Evolutionary conservation across 2,113 vertebrate genomes (phyloP), one percentile per base, ranked within the genome.

Genomic region (Pantherophis guttatus): DNA sequence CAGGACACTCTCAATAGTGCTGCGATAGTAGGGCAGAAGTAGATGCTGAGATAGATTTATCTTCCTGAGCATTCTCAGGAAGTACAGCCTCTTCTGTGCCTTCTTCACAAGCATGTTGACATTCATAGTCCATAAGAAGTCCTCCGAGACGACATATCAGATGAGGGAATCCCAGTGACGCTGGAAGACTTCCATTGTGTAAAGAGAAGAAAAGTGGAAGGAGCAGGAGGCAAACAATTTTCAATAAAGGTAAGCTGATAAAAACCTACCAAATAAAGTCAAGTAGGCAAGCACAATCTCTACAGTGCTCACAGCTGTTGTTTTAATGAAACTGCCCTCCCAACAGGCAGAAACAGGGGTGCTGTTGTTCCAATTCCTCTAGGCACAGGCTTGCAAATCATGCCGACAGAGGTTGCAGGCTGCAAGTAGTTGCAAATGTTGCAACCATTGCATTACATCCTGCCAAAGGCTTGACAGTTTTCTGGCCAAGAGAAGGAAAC

Each of bases 221-320:
- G 93, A 91, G 86, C 85, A 89, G 89, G n/a, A 94, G 93, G 93
- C 94, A 91, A 93, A 89, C 93, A 94, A 93, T 94, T 93, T 95
- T 97, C 94, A 86, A 89, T 96, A 91, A 95, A 95, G 91, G 93
- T 96, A 95, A 97, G 94, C 93, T 94, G 94, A 96, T 97, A 95
- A 96, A 94, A 94, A 91, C 92, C 26, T 24, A 88, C 94, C 93
- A 96, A 96, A 96, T 93, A 91, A 95, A 97, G 94, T 94, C 93
- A 87, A 86, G 89, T 15, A 93, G 85, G 88, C 33, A 93, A 95
- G 87, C 91, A 92, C 95, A 96, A 94, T 95, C 94, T 94, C 95
- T 70, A 54, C 29, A 89, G 95, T 0, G 0, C 91, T 95, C 96
- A 91, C 95, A 96, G 94, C 94, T 97, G 97, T 93, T 96, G 87